Conservation (phyloP, 2,888 invertebrate genomes). For the Agrochola lychnidis region DNA sequence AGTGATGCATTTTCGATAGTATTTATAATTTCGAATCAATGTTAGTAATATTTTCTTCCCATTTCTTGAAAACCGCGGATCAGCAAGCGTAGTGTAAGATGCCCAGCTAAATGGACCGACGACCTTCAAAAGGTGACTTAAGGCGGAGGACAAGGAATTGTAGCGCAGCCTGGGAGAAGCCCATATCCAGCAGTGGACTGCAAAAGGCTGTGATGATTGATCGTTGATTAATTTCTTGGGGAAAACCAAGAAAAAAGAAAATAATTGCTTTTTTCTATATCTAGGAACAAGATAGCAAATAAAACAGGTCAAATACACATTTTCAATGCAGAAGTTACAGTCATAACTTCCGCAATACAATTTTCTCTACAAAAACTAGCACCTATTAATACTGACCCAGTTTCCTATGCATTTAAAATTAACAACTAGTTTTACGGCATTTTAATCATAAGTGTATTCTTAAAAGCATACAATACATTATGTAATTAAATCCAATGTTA, state of each 20-base stretch:
- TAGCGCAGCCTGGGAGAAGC: too few species aligned
- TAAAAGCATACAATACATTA: constrained; percentile 45
- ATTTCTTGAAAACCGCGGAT: neutral
- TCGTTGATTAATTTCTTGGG: too few species aligned
- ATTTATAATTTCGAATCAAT: too few species aligned
- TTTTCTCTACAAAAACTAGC: neutral
- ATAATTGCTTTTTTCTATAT: neutral
- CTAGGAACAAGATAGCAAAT: neutral
- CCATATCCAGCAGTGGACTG: too few species aligned
- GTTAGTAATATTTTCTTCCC: neutral
- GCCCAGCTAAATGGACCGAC: too few species aligned
- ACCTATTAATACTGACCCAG: constrained; percentile 21
- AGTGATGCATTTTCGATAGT: too few species aligned
- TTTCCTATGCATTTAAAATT: constrained; percentile 13
- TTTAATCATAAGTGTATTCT: constrained; percentile 30
- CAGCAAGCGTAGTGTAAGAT: too few species aligned
- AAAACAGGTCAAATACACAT: neutral
- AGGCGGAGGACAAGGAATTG: too few species aligned
- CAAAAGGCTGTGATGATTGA: too few species aligned
- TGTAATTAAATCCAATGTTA: constrained; percentile 52
- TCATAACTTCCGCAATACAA: neutral
- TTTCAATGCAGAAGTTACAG: neutral
- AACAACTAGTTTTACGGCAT: constrained; percentile 15
- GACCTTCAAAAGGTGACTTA: too few species aligned
- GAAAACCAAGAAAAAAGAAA: neutral